These are phyloP conservation scores for Plebejus argus DNA, from an alignment of 2,888 invertebrate genomes.

Conservation along the genomic window DNA sequence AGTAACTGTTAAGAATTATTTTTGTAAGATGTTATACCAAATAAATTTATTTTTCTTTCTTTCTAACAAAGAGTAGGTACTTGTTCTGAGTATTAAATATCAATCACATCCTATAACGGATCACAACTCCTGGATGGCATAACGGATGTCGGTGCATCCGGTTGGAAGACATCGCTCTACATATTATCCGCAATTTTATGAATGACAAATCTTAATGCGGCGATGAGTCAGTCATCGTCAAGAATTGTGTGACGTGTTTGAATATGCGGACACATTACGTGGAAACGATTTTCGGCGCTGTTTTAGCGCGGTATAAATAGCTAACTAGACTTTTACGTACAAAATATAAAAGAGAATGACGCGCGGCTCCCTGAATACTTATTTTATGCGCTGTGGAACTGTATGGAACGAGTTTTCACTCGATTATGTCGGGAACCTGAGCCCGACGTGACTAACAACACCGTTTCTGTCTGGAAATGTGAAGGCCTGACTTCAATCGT, in stretches of 20 bases:
- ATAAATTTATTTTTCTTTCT: too few relatives aligned
- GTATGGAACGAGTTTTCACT: not conserved
- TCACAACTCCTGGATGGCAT: conserved; percentile 19
- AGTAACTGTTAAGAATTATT: too few relatives aligned
- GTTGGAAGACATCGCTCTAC: conserved; percentile 48
- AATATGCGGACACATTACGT: conserved; percentile 48
- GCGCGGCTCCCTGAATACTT: conserved; percentile 5
- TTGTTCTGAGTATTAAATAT: conserved; percentile 4
- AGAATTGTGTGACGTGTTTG: conserved; percentile 58
- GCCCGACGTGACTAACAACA: not conserved
- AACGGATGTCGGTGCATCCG: conserved; percentile 28
- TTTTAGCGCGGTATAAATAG: conserved; percentile 48
- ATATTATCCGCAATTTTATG: conserved; percentile 59
- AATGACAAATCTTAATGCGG: conserved; percentile 66
- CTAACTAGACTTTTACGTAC: conserved; percentile 35
- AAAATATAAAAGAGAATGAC: conserved; percentile 26
- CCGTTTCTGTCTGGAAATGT: conserved; percentile 2
- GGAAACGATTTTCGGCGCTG: conserved; percentile 50
- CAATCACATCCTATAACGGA: not conserved
- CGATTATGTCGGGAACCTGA: not conserved
- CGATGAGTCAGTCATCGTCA: conserved; percentile 62
- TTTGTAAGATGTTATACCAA: too few relatives aligned
- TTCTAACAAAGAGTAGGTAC: not conserved
- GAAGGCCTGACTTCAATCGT: conserved; percentile 8
- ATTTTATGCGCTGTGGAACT: not conserved